Conservation (phyloP, 2,113 vertebrate species). For the Hymenochirus boettgeri region DNA sequence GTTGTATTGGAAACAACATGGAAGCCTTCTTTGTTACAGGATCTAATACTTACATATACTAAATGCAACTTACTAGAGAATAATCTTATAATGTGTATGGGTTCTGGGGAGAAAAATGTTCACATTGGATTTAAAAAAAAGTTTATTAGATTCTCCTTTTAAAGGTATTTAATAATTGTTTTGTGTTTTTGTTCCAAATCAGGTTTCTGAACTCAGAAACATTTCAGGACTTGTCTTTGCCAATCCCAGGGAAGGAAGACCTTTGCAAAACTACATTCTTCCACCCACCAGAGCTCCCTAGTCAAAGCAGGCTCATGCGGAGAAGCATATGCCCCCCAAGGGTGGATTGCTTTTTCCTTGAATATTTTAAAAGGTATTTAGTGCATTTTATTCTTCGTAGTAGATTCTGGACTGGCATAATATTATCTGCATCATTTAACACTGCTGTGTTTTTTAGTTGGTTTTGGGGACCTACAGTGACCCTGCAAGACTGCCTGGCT, state of each 20-base stretch:
- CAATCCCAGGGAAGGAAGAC: slow-evolving; percentile 97
- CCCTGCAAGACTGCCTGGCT: slow-evolving; percentile 95
- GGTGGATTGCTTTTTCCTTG: slow-evolving; percentile 94
- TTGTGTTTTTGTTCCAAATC: slow-evolving; percentile 12
- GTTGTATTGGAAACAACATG: no score
- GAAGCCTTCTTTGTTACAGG: no score
- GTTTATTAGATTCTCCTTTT: no score
- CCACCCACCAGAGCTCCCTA: slow-evolving; percentile 87
- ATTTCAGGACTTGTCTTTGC: slow-evolving; percentile 97
- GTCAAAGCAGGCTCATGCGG: slow-evolving; percentile 93
- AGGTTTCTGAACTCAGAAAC: slow-evolving; percentile 94
- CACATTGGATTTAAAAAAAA: no score
- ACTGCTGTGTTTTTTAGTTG: slow-evolving; percentile 66
- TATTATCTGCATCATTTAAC: not conserved
- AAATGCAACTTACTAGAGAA: no score
- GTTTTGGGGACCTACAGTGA: slow-evolving; percentile 98
- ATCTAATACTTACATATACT: no score
- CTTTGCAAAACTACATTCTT: slow-evolving; percentile 94
- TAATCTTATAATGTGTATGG: no score
- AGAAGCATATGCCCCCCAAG: slow-evolving; percentile 90
- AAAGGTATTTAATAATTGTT: no score
- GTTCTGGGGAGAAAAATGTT: no score
- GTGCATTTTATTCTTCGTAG: slow-evolving; percentile 73
- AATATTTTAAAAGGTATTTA: slow-evolving; percentile 98
- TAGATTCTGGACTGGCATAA: slow-evolving; percentile 5